phyloP scores from a whole-genome alignment of 2,797 vertebrate species.

The Erpetoichthys calabaricus region DNA sequence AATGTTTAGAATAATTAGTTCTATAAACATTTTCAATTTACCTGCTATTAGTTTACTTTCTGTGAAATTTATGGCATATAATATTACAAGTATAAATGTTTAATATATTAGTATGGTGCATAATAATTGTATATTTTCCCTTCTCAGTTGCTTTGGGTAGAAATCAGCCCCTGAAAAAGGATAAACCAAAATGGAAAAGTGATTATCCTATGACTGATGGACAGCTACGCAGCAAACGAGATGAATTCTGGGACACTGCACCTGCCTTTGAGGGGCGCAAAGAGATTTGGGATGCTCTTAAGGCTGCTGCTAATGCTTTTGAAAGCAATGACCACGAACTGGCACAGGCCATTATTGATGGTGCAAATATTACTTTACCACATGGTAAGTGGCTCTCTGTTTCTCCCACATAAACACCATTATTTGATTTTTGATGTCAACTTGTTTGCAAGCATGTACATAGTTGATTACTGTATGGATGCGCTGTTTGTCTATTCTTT shows the following conservation, averaged over 20 bases:
- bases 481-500: too few species aligned
- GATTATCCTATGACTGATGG: conserved; percentile 98
- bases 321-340: conserved; percentile 90
- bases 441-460: too few species aligned
- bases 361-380: conserved; percentile 88
- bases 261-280: conserved; percentile 93
- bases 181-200: conserved; percentile 97
- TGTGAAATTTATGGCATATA: too few species aligned
- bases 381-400: conserved; percentile 61
- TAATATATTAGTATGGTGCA: too few species aligned
- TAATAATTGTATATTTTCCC: too few species aligned
- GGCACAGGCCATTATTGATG: conserved; percentile 92
- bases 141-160: conserved; percentile 80
- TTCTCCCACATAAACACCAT: too few species aligned
- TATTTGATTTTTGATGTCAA: too few species aligned
- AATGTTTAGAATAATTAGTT: too few species aligned
- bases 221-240: conserved; percentile 89
- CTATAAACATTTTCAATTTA: too few species aligned
- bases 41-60: too few species aligned
- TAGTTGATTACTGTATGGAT: too few species aligned
- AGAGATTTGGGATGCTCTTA: conserved; percentile 94
- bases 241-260: conserved; percentile 94
- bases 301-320: conserved; percentile 83
- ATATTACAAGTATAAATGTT: too few species aligned
- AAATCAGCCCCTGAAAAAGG: conserved; percentile 91